phyloP scores from a whole-genome alignment of 2,888 invertebrate species.

The Drosophila neonasuta region DNA sequence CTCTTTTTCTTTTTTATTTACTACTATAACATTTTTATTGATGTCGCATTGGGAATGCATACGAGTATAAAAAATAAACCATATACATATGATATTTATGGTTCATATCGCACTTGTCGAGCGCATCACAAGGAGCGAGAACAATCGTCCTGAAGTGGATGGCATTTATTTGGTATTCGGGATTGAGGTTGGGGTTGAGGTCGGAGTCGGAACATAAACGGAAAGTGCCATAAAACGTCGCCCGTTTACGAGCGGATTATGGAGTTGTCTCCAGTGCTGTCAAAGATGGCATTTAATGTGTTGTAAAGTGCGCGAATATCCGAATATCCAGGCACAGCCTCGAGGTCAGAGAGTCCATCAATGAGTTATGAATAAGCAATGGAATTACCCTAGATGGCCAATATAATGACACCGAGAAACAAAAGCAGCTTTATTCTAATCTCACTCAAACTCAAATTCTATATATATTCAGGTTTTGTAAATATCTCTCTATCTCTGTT shows the following conservation, averaged over 20 bases:
- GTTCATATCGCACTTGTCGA: slow-evolving; percentile 28
- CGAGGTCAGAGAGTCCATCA: slow-evolving; percentile 23
- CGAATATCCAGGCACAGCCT: slow-evolving; percentile 15
- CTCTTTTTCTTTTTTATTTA: background rate
- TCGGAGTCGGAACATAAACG: slow-evolving; percentile 42
- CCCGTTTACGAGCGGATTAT: slow-evolving; percentile 54
- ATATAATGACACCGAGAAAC: slow-evolving; percentile 3
- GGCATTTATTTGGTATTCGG: slow-evolving; percentile 35
- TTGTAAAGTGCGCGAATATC: slow-evolving; percentile 33
- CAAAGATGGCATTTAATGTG: slow-evolving; percentile 49
- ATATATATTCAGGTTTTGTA: background rate
- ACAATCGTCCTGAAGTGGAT: slow-evolving; percentile 25
- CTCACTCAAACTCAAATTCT: background rate
- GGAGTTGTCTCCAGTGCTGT: slow-evolving; percentile 27
- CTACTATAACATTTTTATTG: background rate
- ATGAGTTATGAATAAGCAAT: slow-evolving; percentile 50
- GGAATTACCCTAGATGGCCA: background rate
- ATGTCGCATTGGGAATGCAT: background rate
- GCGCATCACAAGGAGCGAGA: slow-evolving; percentile 7
- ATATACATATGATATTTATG: slow-evolving; percentile 8
- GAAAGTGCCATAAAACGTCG: slow-evolving; percentile 54
- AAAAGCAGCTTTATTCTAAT: slow-evolving; percentile 6
- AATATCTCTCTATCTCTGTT: background rate
- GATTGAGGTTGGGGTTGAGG: too few species aligned
- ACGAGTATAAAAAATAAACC: background rate